Percentiles rank a stretch among this genome's conserved stretches.
Conservation (phyloP, 64 coral and sea anemone genomes). For the Orbicella faveolata region DNA sequence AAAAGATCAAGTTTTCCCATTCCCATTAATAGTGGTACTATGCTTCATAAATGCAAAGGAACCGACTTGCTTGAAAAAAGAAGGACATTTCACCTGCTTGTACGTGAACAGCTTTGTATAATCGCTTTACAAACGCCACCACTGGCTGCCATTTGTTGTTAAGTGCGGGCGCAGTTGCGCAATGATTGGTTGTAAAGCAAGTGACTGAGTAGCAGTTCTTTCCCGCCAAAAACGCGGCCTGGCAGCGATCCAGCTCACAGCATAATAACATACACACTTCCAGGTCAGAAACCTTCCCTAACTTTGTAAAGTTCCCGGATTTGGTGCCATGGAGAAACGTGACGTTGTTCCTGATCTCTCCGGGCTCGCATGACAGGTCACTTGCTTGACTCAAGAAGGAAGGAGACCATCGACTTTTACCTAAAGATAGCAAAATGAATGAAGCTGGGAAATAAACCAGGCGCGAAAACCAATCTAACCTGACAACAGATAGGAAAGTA, state of each 20-base stretch:
- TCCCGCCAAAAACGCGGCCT: slow-evolving; percentile 84
- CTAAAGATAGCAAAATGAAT: not conserved
- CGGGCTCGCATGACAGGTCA: slow-evolving; percentile 50
- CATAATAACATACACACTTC: slow-evolving; percentile 84
- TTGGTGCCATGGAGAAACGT: slow-evolving; percentile 91
- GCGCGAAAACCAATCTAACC: not conserved
- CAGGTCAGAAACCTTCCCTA: slow-evolving; percentile 83
- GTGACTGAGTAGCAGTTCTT: slow-evolving; percentile 73
- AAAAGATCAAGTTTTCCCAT: no score
- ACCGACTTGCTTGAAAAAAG: not conserved
- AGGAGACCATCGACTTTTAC: slow-evolving; percentile 43
- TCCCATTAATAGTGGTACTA: no score
- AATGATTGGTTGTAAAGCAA: slow-evolving; percentile 81
- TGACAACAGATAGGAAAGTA: not conserved
- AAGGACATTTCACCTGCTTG: slow-evolving; percentile 15
- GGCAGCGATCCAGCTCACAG: slow-evolving; percentile 80
- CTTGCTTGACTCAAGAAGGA: slow-evolving; percentile 56
- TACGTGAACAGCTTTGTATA: slow-evolving; percentile 32
- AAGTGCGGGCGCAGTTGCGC: slow-evolving; percentile 82
- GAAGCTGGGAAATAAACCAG: not conserved
- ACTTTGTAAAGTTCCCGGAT: slow-evolving; percentile 91
- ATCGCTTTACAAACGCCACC: slow-evolving; percentile 75
- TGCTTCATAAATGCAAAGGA: no score
- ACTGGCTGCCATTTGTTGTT: slow-evolving; percentile 83
- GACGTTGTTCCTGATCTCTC: slow-evolving; percentile 52